phyloP scores from a whole-genome alignment of 2,888 invertebrate species.

The Slavum lentiscoides region DNA sequence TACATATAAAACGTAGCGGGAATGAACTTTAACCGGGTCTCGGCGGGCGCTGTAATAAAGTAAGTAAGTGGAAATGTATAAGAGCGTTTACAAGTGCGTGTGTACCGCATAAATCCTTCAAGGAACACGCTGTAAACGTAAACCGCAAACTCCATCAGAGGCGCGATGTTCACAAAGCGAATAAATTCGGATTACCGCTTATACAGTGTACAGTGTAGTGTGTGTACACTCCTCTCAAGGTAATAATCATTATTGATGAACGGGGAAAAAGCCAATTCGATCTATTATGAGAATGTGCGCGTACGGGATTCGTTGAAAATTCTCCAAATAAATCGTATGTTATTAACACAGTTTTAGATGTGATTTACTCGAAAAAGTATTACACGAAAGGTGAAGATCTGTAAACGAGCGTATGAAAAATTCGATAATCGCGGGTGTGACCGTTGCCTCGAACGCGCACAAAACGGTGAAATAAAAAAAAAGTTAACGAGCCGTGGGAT shows the following conservation, averaged over 20 bases:
- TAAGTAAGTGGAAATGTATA: slow-evolving; percentile 25
- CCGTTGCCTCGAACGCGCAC: too few relatives aligned
- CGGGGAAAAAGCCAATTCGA: neutral
- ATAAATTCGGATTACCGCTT: slow-evolving; percentile 7
- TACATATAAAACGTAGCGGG: neutral
- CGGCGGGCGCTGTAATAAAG: neutral
- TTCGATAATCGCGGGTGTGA: too few relatives aligned
- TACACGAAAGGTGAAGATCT: neutral
- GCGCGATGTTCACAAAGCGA: neutral
- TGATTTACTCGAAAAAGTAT: neutral
- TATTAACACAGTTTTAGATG: neutral
- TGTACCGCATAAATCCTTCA: slow-evolving; percentile 24
- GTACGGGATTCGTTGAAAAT: neutral
- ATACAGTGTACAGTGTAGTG: too few relatives aligned
- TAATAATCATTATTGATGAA: slow-evolving; percentile 27
- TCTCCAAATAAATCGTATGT: neutral
- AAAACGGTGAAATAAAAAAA: too few relatives aligned
- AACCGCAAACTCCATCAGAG: slow-evolving; percentile 31
- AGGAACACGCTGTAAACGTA: slow-evolving; percentile 12
- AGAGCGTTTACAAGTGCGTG: slow-evolving; percentile 22
- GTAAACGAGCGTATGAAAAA: too few relatives aligned
- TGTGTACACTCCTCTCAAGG: neutral
- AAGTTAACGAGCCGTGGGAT: too few relatives aligned
- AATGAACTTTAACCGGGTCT: neutral
- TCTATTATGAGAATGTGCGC: neutral